Base-by-base conservation (phyloP, 1,140 invertebrate genomes). In the Schlechtendalia chinensis region DNA sequence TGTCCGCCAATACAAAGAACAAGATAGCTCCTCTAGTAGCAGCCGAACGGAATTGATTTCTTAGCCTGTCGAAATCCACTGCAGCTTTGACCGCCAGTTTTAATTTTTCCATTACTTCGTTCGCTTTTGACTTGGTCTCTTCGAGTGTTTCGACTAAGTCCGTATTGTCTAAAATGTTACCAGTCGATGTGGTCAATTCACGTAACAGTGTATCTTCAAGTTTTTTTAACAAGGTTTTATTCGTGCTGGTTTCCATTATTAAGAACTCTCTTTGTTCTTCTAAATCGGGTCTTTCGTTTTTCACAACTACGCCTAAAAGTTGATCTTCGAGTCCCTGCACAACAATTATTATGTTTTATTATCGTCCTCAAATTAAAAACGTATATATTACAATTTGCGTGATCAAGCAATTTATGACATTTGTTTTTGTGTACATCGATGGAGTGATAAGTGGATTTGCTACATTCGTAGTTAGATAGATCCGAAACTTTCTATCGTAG, bases 371-470 rank as follows among this genome's bases (percentile, higher is more conserved):
- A 65, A 47, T 81, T 27, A 77, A 45, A 58, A n/a, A 79, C 19
- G 80, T 80, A 32, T 54, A n/a, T 63, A 53, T 81, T 82, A 85
- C 86, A 84, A 85, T 92, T 91, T 82, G 89, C 5, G 95, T 96
- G 1, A 96, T 93, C 45, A 92, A 95, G 83, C 95, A 97, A 86
- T 97, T 97, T 74, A 97, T 96, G 19, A 97, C 92, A 82, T 92
- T 89, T 0, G 93, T 91, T 85, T 93, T 95, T 0, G 94, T 91
- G 85, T 94, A 96, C 0, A 94, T 89, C 19, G 93, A 89, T 1
- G 94, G 92, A 85, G 93, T 91, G 82, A 96, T 93, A 83, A 90
- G 89, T 1, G 95, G 95, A 88, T 96, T 96, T 1, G 93, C 87
- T 39, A 96, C 87, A 85, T 96, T 96, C 1, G 94, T 96, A 29